phyloP scores from a whole-genome alignment of 30 jellyfish, hydroid and myxozoan species.

The Chironex yamaguchii region DNA sequence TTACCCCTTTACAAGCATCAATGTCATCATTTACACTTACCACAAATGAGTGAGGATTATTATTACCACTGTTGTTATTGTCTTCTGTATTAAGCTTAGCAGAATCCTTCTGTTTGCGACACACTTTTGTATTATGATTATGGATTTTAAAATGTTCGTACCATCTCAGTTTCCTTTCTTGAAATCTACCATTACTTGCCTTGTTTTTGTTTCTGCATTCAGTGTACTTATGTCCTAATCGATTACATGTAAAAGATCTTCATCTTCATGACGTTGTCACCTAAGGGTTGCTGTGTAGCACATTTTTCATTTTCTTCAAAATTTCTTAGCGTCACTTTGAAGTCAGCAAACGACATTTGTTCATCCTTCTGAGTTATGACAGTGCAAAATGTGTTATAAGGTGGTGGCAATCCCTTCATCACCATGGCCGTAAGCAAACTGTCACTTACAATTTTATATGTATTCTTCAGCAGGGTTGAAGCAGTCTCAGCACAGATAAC shows the following conservation, averaged over 20 bases:
- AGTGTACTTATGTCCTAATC: not conserved
- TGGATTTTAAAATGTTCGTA: not conserved
- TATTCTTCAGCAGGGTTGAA: slow-evolving; percentile 51
- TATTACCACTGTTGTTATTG: no score
- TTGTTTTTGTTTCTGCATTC: slow-evolving; percentile 14
- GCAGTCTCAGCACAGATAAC: slow-evolving; percentile 62
- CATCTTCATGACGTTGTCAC: slow-evolving; percentile 19
- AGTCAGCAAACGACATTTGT: slow-evolving; percentile 36
- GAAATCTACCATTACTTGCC: no score
- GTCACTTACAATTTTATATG: slow-evolving; percentile 52
- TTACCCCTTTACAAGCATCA: not conserved
- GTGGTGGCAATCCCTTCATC: slow-evolving; percentile 43
- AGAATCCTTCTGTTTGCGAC: slow-evolving; percentile 48
- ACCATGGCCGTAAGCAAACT: slow-evolving; percentile 64
- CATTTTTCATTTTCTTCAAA: slow-evolving; percentile 69
- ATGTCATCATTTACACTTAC: no score
- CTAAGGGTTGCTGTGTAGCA: slow-evolving; percentile 24
- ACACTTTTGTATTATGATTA: slow-evolving; percentile 45
- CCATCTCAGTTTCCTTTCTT: slow-evolving; percentile 11
- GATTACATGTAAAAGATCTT: not conserved
- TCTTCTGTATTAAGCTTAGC: slow-evolving; percentile 14
- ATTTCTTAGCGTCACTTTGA: slow-evolving; percentile 72
- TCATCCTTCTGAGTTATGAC: slow-evolving; percentile 41
- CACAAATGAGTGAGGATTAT: no score
- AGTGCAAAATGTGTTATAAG: slow-evolving; percentile 18